Evolutionary conservation across 2,888 invertebrate genomes (phyloP).

Genomic region (Gisinianus flammeolus): DNA sequence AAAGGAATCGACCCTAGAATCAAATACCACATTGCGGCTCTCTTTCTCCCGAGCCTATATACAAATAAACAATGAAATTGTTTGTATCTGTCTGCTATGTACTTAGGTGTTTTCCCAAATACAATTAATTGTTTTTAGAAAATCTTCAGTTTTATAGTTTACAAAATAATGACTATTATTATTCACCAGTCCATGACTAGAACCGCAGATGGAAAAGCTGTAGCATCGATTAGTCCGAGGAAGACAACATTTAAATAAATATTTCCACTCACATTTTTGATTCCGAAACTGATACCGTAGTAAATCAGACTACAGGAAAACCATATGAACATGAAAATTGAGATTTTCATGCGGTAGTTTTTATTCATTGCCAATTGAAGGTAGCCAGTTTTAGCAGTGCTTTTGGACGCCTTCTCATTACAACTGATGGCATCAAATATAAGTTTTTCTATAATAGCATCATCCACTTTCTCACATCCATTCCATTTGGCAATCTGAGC

Average conservation of each 20-base stretch:
- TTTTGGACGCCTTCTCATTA: background rate
- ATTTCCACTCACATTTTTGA: slow-evolving; percentile 51
- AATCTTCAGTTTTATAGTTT: background rate
- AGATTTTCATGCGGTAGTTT: slow-evolving; percentile 41
- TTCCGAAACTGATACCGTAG: slow-evolving; percentile 53
- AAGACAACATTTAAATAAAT: slow-evolving; percentile 53
- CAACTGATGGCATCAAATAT: background rate
- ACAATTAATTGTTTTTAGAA: background rate
- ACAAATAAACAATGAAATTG: slow-evolving; percentile 28
- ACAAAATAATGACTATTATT: background rate
- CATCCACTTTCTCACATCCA: slow-evolving; percentile 37
- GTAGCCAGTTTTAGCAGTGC: slow-evolving; percentile 9
- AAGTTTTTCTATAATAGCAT: slow-evolving; percentile 40
- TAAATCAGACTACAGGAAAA: slow-evolving; percentile 51
- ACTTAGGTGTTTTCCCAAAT: background rate
- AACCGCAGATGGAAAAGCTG: slow-evolving; percentile 36
- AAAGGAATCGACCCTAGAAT: slow-evolving; percentile 45
- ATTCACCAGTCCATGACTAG: slow-evolving; percentile 6
- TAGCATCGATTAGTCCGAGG: slow-evolving; percentile 48
- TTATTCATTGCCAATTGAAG: slow-evolving; percentile 38
- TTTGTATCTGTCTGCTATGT: background rate
- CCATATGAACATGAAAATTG: slow-evolving; percentile 51
- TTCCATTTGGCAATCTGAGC: slow-evolving; percentile 56
- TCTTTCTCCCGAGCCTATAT: slow-evolving; percentile 48
- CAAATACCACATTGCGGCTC: slow-evolving; percentile 47